Base-by-base conservation (phyloP, 2,113 vertebrate genomes). In the Ranitomeya imitator region DNA sequence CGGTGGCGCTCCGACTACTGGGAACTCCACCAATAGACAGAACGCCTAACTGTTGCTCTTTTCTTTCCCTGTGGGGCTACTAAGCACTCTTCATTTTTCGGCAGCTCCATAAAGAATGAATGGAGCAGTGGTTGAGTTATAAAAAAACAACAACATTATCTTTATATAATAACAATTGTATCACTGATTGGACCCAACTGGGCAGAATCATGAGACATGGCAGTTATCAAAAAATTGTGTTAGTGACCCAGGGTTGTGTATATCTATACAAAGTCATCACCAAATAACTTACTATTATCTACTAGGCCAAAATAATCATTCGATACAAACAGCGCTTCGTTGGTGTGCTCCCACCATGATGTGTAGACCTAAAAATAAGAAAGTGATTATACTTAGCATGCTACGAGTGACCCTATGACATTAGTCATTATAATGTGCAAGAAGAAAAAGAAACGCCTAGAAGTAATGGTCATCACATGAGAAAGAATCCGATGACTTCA, bases 341-440 rank as follows among this genome's bases (percentile, higher is more conserved):
- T 18, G 55, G 55, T 61, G 79, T 61, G 15, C 23, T 31, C 14
- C 79, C 26, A 81, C 1, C n/a, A 81, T 61, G 59, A 81, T 60
- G 55, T 6, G 7, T 18, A 81, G 23, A 37, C 16, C 15, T 31
- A 61, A 83, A 83, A 83, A 73, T 9, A 19, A 31, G 52, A 57
- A 71, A 73, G 15, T 19, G 67, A 85, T 37, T 85, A 85, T 26
- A 74, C 54, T 76, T 31, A 76, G 57, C 54, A 85, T 76, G 15
- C 55, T 57, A 52, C 83, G 76, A 31, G 16, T 57, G 54, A 74
- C 55, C 83, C n/a, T 16, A 31, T 84, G 13, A 71, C 7, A 52
- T 69, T 84, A 14, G 83, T 85, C 63, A 31, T 37, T 37, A 45
- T 45, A 60, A 74, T 74, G 83, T 73, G 69, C 23, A 60, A 74